Conservation (phyloP, 2,113 vertebrate genomes). For the Mesoclemmys tuberculata region DNA sequence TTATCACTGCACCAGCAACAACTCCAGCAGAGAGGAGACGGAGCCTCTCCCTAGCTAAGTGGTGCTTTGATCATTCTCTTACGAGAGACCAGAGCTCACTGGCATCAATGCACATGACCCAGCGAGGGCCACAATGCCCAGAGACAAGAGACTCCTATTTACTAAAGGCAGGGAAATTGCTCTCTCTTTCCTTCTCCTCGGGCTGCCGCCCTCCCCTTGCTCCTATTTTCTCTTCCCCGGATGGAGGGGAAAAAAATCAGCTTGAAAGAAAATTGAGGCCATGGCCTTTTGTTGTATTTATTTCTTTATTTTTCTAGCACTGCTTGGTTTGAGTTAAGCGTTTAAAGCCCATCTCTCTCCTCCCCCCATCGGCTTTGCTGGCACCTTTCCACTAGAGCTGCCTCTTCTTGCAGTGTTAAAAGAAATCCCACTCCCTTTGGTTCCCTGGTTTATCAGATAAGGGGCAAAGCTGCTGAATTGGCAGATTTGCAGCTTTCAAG, state of each 20-base stretch:
- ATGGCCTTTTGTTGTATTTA: not conserved
- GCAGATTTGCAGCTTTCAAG: not conserved
- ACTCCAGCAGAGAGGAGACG: not conserved
- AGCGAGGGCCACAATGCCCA: not conserved
- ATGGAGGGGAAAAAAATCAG: not conserved
- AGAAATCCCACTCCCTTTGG: not conserved
- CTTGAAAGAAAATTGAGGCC: constrained; percentile 58
- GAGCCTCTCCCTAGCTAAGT: not conserved
- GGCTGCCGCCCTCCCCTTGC: not conserved
- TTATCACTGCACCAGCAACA: not conserved
- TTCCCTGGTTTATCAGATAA: not conserved
- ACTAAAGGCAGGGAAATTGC: not conserved
- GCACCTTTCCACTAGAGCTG: not conserved
- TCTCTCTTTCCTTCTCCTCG: not conserved
- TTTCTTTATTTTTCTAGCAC: constrained; percentile 21
- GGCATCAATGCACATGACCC: not conserved
- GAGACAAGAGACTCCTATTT: not conserved
- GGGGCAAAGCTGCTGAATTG: not conserved
- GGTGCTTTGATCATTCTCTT: not conserved
- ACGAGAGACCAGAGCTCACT: not conserved
- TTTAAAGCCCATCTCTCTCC: not conserved
- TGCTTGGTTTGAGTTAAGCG: constrained; percentile 37
- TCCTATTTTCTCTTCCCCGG: not conserved
- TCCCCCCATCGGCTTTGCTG: not conserved
- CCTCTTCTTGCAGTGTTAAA: not conserved